A percentile compares a stretch with the other conserved stretches of the same genome.
These are phyloP conservation scores for Drosophila borealis DNA, from an alignment of 2,888 invertebrate genomes.

Conservation along the genomic window DNA sequence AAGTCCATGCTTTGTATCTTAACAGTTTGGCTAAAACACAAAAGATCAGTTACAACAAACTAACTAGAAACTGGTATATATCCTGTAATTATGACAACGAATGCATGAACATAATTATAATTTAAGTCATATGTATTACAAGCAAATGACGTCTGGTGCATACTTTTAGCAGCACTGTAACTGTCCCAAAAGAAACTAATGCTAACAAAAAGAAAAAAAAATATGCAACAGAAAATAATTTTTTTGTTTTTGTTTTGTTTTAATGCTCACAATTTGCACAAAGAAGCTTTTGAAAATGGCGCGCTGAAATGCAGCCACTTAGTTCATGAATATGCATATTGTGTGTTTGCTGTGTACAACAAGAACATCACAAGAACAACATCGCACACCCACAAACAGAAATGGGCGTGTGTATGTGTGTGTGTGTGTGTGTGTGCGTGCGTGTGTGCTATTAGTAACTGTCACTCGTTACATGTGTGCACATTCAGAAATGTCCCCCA, in stretches of 20 bases:
- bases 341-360: conserved; percentile 40
- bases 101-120: neutral
- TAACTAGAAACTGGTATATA: too few species aligned
- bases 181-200: conserved; percentile 2
- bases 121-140: conserved; percentile 7
- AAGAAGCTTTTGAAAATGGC: conserved; percentile 57
- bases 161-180: conserved; percentile 12
- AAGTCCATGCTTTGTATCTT: too few species aligned
- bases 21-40: too few species aligned
- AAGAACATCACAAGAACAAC: conserved; percentile 22
- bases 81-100: neutral
- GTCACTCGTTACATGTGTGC: conserved; percentile 61
- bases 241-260: conserved; percentile 21
- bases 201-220: neutral
- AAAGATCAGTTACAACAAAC: too few species aligned
- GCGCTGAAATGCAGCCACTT: conserved; percentile 62
- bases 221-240: conserved; percentile 20
- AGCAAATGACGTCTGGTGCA: neutral
- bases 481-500: conserved; percentile 39
- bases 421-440: conserved; percentile 11
- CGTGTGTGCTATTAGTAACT: conserved; percentile 66
- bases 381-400: conserved; percentile 14
- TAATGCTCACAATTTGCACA: conserved; percentile 64
- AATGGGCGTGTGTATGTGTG: neutral
- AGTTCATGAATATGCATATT: conserved; percentile 72